Conservation (phyloP, 2,113 vertebrate species). For the Rhombomys opimus region DNA sequence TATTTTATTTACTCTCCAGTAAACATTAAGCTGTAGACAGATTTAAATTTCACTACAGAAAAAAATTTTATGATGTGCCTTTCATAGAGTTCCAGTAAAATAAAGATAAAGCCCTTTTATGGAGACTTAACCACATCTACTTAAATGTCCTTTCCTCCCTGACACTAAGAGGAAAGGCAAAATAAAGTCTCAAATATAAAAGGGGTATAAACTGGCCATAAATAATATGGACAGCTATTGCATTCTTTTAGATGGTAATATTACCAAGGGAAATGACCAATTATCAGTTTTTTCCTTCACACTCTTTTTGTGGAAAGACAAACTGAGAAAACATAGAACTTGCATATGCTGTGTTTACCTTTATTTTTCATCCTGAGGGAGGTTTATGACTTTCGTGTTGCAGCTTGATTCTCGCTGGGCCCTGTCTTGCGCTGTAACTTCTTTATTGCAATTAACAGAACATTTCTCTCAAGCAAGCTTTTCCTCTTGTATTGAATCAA, state of each 20-base stretch:
- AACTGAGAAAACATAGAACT: background rate
- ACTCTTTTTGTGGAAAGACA: background rate
- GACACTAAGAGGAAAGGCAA: background rate
- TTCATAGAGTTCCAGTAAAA: background rate
- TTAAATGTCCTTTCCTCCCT: background rate
- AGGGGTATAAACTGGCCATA: background rate
- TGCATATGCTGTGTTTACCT: background rate
- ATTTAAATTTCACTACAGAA: slow-evolving; percentile 19
- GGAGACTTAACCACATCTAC: background rate
- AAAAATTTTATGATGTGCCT: background rate
- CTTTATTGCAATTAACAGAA: background rate
- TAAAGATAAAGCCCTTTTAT: slow-evolving; percentile 51
- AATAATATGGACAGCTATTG: background rate
- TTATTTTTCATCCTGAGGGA: background rate
- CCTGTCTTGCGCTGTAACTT: background rate
- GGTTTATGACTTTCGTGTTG: background rate
- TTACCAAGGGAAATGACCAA: background rate
- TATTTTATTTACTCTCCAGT: background rate
- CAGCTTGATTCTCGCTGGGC: background rate
- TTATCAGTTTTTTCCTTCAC: background rate
- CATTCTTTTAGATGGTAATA: background rate
- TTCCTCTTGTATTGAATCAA: background rate
- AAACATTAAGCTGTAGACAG: slow-evolving; percentile 2
- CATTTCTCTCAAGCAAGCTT: background rate
- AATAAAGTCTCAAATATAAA: background rate